Conservation (phyloP, 2,888 invertebrate species). For the Drosophila dives region DNA sequence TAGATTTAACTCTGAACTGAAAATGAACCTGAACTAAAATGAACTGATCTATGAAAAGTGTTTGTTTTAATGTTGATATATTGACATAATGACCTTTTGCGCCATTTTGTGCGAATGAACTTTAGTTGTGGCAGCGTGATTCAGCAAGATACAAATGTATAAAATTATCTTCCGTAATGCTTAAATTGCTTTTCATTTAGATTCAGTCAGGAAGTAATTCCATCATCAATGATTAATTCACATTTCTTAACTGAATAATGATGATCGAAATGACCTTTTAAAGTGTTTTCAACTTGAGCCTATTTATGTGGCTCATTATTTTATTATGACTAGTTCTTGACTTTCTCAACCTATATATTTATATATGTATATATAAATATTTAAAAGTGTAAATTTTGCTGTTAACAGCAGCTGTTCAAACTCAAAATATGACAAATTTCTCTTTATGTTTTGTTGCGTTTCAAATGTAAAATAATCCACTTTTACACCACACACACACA, state of each 20-base stretch:
- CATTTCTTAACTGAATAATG: constrained; percentile 23
- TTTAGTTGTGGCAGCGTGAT: constrained; percentile 12
- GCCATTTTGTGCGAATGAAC: constrained; percentile 55
- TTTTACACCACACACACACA: constrained; percentile 29
- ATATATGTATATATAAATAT: background rate
- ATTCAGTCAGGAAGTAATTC: constrained; percentile 40
- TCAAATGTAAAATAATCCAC: constrained; percentile 9
- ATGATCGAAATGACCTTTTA: constrained; percentile 50
- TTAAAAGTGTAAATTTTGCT: background rate
- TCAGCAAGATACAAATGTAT: background rate
- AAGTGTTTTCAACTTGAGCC: constrained; percentile 58
- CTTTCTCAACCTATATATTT: background rate
- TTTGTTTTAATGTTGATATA: constrained; percentile 49
- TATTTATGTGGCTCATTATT: background rate
- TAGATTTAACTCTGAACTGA: background rate
- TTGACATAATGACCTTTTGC: constrained; percentile 77
- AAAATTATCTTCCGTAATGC: constrained; percentile 46
- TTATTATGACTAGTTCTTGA: background rate
- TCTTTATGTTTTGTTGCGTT: constrained; percentile 11
- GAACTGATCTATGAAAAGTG: constrained; percentile 11
- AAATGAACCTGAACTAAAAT: constrained; percentile 29
- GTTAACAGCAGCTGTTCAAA: constrained; percentile 24
- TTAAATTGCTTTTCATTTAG: constrained; percentile 44
- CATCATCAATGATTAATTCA: constrained; percentile 28
- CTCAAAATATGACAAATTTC: constrained; percentile 55